These are phyloP conservation scores for Lycophotia porphyrea DNA, from an alignment of 2,888 invertebrate genomes.

Conservation along the genomic window DNA sequence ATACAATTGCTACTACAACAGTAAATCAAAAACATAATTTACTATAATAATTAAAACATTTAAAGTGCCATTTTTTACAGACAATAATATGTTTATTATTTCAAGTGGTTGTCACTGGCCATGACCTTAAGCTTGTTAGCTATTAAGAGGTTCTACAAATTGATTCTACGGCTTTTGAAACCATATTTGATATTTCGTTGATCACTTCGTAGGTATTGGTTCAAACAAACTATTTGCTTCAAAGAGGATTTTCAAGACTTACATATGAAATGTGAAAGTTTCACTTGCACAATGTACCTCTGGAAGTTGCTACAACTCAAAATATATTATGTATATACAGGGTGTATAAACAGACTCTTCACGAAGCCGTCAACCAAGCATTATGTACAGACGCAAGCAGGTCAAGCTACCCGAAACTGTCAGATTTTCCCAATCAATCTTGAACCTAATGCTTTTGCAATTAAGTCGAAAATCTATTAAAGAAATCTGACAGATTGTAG, in stretches of 20 bases:
- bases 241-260: neutral
- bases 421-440: too few species aligned
- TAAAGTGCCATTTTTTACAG: neutral
- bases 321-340: neutral
- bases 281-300: neutral
- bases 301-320: neutral
- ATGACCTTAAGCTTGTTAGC: neutral
- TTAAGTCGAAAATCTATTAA: too few species aligned
- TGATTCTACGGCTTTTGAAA: neutral
- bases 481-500: too few species aligned
- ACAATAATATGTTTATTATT: neutral
- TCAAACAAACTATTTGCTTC: neutral
- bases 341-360: too few species aligned
- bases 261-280: neutral
- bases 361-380: too few species aligned
- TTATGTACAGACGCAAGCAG: too few species aligned
- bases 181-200: neutral
- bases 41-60: slow-evolving; percentile 10
- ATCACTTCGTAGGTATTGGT: neutral
- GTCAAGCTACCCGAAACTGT: too few species aligned
- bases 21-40: slow-evolving; percentile 17
- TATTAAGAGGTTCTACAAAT: neutral
- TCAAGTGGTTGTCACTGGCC: neutral
- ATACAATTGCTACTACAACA: slow-evolving; percentile 13
- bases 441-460: too few species aligned